A percentile compares a stretch with the other conserved stretches of the same genome.
These are phyloP conservation scores for Ctenochaetus hawaiiensis DNA, from an alignment of 2,797 vertebrate genomes.

Conservation along the genomic window DNA sequence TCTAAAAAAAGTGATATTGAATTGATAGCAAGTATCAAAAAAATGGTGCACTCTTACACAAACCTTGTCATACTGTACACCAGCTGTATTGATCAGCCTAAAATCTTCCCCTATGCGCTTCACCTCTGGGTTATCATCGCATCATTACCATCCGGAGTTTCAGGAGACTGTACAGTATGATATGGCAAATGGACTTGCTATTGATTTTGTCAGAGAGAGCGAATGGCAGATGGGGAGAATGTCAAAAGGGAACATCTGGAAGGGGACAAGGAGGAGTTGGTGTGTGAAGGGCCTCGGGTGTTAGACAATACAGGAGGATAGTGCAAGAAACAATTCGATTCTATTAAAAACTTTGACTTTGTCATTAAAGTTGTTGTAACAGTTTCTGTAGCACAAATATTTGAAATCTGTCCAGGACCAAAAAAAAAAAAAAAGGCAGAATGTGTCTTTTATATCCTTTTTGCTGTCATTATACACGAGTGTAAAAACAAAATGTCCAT, in stretches of 20 bases:
- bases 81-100: constrained; percentile 83
- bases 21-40: constrained; percentile 11
- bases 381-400: constrained; percentile 28
- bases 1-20: not conserved
- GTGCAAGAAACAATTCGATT: constrained; percentile 21
- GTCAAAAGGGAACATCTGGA: constrained; percentile 78
- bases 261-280: constrained; percentile 59
- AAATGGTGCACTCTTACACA: constrained; percentile 37
- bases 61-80: constrained; percentile 74
- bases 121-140: constrained; percentile 86
- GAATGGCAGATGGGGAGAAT: constrained; percentile 80
- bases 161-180: constrained; percentile 82
- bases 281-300: constrained; percentile 63
- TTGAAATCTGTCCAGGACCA: not conserved
- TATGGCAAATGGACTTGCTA: constrained; percentile 86
- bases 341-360: too few relatives aligned
- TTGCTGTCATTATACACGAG: constrained; percentile 21
- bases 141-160: constrained; percentile 87
- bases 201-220: constrained; percentile 82
- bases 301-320: constrained; percentile 71
- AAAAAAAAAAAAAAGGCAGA: constrained; percentile 25
- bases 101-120: constrained; percentile 75
- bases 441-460: constrained; percentile 2
- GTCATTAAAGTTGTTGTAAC: constrained; percentile 23
- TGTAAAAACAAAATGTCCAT: constrained; percentile 43